A percentile compares a stretch with the other conserved stretches of the same genome.
Conservation (phyloP, 2,113 vertebrate species). For the Cygnus atratus region DNA sequence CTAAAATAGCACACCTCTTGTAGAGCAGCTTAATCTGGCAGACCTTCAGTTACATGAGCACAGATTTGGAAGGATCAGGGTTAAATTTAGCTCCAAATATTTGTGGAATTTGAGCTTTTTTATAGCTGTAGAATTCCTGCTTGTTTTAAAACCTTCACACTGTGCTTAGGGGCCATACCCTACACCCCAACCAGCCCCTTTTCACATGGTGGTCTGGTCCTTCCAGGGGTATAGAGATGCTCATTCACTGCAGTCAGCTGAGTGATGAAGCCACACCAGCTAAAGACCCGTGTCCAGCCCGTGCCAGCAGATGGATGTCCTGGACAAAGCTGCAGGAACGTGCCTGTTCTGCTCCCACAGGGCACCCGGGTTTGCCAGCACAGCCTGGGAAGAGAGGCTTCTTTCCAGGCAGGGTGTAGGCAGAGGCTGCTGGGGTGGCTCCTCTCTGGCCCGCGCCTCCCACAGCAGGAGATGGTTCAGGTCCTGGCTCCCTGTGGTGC, state of each 20-base stretch:
- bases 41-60: background rate
- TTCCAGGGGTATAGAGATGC: background rate
- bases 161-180: rapidly evolving
- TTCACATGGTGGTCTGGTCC: background rate
- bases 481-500: background rate
- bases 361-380: rapidly evolving
- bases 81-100: background rate
- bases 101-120: background rate
- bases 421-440: background rate
- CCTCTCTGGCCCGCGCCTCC: background rate
- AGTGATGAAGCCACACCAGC: background rate
- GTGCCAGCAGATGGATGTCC: background rate
- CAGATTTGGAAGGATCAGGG: background rate
- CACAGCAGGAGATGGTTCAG: background rate
- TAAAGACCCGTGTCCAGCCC: background rate
- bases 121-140: background rate
- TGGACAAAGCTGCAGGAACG: rapidly evolving
- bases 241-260: background rate
- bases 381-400: background rate
- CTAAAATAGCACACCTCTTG: background rate
- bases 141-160: background rate
- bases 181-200: background rate
- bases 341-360: background rate
- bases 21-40: background rate
- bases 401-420: background rate